phyloP scores from a whole-genome alignment of 1,140 invertebrate species.

The Bombus consobrinus region DNA sequence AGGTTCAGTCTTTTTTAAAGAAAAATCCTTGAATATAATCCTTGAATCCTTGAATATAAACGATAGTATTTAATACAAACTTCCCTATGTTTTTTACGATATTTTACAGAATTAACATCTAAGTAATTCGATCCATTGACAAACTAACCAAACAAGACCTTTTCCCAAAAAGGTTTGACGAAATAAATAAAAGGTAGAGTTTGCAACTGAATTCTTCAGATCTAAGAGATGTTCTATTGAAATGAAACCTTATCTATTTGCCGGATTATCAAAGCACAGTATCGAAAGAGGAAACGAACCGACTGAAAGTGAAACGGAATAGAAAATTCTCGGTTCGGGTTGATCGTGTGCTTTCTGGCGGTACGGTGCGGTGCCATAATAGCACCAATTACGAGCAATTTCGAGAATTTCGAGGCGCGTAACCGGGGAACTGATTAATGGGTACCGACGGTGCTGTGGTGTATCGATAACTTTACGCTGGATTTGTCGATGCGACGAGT shows the following conservation, averaged over 20 bases:
- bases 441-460: slow-evolving; percentile 18
- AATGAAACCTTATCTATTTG: background rate
- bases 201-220: too few species aligned
- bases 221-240: too few species aligned
- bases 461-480: slow-evolving; percentile 42
- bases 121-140: too few species aligned
- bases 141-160: background rate
- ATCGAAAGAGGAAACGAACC: background rate
- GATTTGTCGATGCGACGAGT: slow-evolving; percentile 36
- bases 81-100: too few species aligned
- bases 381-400: slow-evolving; percentile 56
- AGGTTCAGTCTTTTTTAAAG: too few species aligned
- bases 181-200: background rate
- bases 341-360: slow-evolving; percentile 25
- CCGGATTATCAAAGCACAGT: background rate
- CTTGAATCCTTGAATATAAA: too few species aligned
- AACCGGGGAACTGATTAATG: slow-evolving; percentile 54
- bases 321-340: slow-evolving; percentile 4
- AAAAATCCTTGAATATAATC: too few species aligned
- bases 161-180: background rate
- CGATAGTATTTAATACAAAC: too few species aligned
- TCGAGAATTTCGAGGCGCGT: slow-evolving; percentile 29
- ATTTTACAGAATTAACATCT: too few species aligned
- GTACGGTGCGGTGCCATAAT: slow-evolving; percentile 35
- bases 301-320: slow-evolving; percentile 3